Evolutionary conservation across 2,797 vertebrate genomes (phyloP), one percentile per base, ranked within the genome.

Genomic region (Hirundo rustica): DNA sequence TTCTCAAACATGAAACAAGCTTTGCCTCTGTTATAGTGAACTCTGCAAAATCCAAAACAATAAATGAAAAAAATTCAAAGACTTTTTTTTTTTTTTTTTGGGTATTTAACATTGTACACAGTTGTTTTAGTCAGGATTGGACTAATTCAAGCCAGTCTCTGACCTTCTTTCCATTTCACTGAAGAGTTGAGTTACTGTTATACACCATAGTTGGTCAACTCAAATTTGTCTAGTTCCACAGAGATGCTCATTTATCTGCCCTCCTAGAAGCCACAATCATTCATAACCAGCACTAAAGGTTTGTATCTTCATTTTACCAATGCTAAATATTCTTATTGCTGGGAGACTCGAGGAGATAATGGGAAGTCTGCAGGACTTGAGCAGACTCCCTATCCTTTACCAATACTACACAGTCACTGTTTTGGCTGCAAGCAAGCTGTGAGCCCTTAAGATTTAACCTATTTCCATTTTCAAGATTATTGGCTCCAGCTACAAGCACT

Each of bases 21-120:
- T 82, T 62, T 60, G 4, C 16, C 6, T 65, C 48, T 64, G 48
- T 55, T 57, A 10, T 21, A 30, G 13, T 53, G 15, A 88, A 47
- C 29, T 27, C 7, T 54, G 3, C 11, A 58, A 34, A 40, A 67
- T 22, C 2, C 8, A 66, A 70, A 89, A 58, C 0, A 4, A 27
- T 6, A 5, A 4, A 6, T 5, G 3, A 6, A 23, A 26, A 51
- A 58, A 5, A 0, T 6, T 3, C 20, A 45, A 36, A 57, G 5
- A 8, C 13, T 40, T 40, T 1, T 1, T 45, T 54, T 25, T 60
- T 47, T 2, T 5, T 58, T 58, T 3, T 7, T 3, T 1, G 10
- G 5, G 1, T 61, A 15, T 71, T 60, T 64, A 67, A 53, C 9
- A 17, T 21, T 19, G 19, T 27, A 11, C 7, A 4, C 19, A n/a